Evolutionary conservation across 1,140 invertebrate species (phyloP).

Genomic region (Chironomus tepperi): DNA sequence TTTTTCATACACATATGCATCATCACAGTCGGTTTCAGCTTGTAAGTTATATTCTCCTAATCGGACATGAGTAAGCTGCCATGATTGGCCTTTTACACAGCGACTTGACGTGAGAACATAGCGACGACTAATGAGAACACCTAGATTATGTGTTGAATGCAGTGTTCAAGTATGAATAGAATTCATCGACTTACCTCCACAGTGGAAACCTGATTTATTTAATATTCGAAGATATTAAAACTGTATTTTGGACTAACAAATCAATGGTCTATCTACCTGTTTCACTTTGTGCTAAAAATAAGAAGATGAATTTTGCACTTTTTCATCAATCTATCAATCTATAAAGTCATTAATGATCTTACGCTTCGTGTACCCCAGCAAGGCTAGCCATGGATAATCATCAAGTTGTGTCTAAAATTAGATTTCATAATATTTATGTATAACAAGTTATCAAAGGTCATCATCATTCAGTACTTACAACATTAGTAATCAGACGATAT

Average conservation of each 20-base stretch:
- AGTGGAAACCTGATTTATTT: slow-evolving; percentile 21
- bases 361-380: slow-evolving; percentile 48
- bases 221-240: too few relatives aligned
- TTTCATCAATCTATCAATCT: too few relatives aligned
- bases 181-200: slow-evolving; percentile 31
- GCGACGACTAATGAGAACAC: slow-evolving; percentile 44
- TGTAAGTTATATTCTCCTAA: slow-evolving; percentile 39
- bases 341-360: slow-evolving; percentile 21
- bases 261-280: too few relatives aligned
- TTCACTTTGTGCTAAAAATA: too few relatives aligned
- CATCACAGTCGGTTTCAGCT: slow-evolving; percentile 36
- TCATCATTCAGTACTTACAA: too few relatives aligned
- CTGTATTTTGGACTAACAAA: too few relatives aligned
- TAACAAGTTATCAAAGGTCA: too few relatives aligned
- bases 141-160: too few relatives aligned
- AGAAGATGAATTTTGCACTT: too few relatives aligned
- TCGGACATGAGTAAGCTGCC: slow-evolving; percentile 39
- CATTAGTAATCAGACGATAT: too few relatives aligned
- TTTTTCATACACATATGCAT: slow-evolving; percentile 32
- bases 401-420: slow-evolving; percentile 45
- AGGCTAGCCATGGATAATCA: slow-evolving; percentile 62
- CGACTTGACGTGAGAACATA: slow-evolving; percentile 53
- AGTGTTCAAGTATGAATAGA: slow-evolving; percentile 37
- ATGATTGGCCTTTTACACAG: slow-evolving; percentile 53
- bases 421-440: too few relatives aligned